Conservation (phyloP, 2,113 vertebrate species). For the Eolophus roseicapilla region DNA sequence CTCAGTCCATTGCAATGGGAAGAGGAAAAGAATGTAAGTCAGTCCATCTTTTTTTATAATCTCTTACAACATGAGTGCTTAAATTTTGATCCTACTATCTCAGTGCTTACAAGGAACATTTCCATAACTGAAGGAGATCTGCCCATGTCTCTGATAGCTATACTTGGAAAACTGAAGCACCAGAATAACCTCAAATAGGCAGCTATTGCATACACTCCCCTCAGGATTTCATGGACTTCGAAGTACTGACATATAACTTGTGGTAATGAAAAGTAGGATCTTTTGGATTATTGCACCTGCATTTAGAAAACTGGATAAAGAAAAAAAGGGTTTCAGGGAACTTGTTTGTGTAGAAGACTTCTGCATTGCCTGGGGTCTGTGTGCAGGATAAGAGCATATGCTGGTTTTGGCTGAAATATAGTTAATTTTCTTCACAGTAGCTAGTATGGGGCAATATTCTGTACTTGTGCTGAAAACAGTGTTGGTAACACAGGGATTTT, state of each 20-base stretch:
- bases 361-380: background rate
- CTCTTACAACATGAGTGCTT: background rate
- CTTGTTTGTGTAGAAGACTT: background rate
- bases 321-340: background rate
- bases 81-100: background rate
- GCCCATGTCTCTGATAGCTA: background rate
- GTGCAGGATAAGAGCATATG: background rate
- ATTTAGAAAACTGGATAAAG: background rate
- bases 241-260: background rate
- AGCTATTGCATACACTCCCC: background rate
- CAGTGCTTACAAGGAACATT: background rate
- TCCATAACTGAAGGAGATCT: background rate
- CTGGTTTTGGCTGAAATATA: background rate
- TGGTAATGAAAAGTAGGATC: background rate
- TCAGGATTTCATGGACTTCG: background rate
- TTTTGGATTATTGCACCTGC: background rate
- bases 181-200: background rate
- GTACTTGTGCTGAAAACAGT: background rate
- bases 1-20: background rate
- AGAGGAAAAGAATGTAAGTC: background rate
- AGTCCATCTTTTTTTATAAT: background rate
- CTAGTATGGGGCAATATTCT: background rate
- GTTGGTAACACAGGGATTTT: background rate
- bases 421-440: background rate
- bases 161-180: background rate